phyloP scores from a whole-genome alignment of 2,888 invertebrate species.

The Chrysolina haemoptera region DNA sequence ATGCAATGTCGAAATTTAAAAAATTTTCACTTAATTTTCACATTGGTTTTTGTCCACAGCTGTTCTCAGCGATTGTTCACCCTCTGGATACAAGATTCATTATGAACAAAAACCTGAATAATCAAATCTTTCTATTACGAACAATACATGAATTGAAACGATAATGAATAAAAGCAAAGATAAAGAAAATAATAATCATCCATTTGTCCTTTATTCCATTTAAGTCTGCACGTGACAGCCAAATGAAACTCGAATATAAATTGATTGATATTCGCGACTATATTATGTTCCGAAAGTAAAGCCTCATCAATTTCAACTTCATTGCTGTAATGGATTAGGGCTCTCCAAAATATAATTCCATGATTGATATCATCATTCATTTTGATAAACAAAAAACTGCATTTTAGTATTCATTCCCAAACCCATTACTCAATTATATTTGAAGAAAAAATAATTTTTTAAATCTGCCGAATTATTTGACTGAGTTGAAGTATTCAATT shows the following conservation, averaged over 20 bases:
- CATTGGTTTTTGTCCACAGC: no score
- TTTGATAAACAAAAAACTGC: constrained; percentile 12
- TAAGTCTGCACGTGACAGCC: constrained; percentile 19
- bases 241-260: constrained; percentile 18
- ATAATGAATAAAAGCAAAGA: neutral
- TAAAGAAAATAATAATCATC: constrained; percentile 9
- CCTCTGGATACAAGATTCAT: no score
- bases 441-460: neutral
- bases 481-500: neutral
- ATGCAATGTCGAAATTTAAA: no score
- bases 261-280: constrained; percentile 26
- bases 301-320: constrained; percentile 19
- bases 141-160: neutral
- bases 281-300: constrained; percentile 13
- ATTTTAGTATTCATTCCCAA: neutral
- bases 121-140: neutral
- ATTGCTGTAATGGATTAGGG: constrained; percentile 12
- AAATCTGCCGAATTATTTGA: neutral
- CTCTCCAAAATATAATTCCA: constrained; percentile 19
- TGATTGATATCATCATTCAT: constrained; percentile 19
- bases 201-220: constrained; percentile 17
- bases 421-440: constrained; percentile 13
- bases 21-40: no score
- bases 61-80: no score
- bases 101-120: neutral